Percentiles rank a stretch among this genome's conserved stretches.
Conservation (phyloP, 2,113 vertebrate species). For the Zosterops japonicus region DNA sequence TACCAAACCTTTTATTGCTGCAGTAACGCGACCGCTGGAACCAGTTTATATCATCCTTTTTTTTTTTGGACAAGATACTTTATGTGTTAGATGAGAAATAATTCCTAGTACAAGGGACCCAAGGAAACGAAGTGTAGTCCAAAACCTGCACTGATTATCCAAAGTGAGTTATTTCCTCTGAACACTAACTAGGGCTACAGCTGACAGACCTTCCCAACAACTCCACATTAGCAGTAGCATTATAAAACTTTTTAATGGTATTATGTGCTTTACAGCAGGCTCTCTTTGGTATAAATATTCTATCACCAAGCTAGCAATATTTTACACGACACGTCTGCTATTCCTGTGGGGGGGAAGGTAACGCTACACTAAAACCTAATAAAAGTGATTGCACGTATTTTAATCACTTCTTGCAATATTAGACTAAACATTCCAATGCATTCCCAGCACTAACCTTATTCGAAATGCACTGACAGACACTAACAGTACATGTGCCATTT, state of each 20-base stretch:
- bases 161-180: conserved; percentile 51
- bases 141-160: conserved; percentile 56
- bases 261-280: conserved; percentile 80
- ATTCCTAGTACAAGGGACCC: conserved; percentile 61
- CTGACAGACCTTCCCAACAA: conserved; percentile 68
- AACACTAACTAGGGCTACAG: conserved; percentile 50
- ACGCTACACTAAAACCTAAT: conserved; percentile 66
- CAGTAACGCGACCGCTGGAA: neutral
- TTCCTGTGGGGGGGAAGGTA: conserved; percentile 65
- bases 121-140: conserved; percentile 47
- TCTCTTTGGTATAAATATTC: conserved; percentile 84
- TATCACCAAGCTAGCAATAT: conserved; percentile 74
- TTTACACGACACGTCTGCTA: conserved; percentile 74
- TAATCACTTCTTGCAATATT: conserved; percentile 67
- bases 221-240: conserved; percentile 68
- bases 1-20: conserved; percentile 65
- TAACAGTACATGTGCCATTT: conserved; percentile 68
- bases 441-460: conserved; percentile 66
- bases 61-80: conserved; percentile 31
- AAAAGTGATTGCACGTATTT: conserved; percentile 76
- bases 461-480: conserved; percentile 70
- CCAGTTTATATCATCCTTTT: conserved; percentile 38
- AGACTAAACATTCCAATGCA: conserved; percentile 72
- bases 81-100: conserved; percentile 28
- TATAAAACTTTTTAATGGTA: conserved; percentile 59